These are phyloP conservation scores for Lottia gigantea DNA, from an alignment of 2,888 invertebrate species.

Conservation along the genomic window DNA sequence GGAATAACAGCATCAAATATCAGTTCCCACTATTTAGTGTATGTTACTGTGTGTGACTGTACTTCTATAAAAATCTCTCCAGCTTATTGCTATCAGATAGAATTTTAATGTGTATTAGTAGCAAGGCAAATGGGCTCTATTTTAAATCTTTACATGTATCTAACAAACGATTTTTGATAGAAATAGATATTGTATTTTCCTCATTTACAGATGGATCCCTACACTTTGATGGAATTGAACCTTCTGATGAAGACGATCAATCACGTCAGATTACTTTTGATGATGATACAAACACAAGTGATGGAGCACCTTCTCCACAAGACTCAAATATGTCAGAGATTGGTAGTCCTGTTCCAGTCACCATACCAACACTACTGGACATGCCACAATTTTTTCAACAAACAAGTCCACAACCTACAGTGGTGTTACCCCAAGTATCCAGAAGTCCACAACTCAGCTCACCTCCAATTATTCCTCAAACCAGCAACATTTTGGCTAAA, in stretches of 20 bases:
- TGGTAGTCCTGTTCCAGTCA: constrained; percentile 46
- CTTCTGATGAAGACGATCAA: constrained; percentile 66
- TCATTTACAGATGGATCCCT: constrained; percentile 78
- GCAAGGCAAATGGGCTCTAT: too few species aligned
- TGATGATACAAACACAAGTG: constrained; percentile 83
- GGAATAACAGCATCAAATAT: too few species aligned
- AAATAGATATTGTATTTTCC: too few species aligned
- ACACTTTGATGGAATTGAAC: constrained; percentile 84
- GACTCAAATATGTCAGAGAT: constrained; percentile 56
- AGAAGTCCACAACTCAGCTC: constrained; percentile 6
- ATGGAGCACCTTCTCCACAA: constrained; percentile 63
- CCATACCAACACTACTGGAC: constrained; percentile 48
- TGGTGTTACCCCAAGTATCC: neutral
- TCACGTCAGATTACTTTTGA: constrained; percentile 76
- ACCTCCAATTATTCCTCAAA: constrained; percentile 16
- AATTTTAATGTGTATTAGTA: too few species aligned
- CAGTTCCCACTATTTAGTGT: too few species aligned
- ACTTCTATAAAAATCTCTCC: too few species aligned
- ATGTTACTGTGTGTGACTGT: too few species aligned
- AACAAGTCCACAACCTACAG: constrained; percentile 16
- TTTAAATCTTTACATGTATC: too few species aligned
- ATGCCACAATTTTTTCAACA: constrained; percentile 25
- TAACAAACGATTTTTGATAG: too few species aligned
- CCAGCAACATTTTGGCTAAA: constrained; percentile 21
- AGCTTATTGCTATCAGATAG: too few species aligned